Evolutionary conservation across 1,140 invertebrate genomes (phyloP).

Genomic region (Danaus plexippus): DNA sequence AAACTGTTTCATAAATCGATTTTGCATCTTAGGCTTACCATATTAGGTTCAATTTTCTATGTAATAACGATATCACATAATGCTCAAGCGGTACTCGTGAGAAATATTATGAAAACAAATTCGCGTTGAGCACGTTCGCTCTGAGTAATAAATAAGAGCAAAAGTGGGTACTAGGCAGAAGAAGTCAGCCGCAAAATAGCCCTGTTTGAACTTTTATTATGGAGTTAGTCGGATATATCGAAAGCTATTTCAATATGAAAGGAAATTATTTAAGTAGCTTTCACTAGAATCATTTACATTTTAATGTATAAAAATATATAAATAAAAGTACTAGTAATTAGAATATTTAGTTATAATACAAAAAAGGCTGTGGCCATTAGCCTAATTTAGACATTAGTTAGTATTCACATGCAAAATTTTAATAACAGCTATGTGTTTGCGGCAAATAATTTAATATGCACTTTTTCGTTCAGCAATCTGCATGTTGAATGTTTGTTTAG

Average conservation of each 20-base stretch:
- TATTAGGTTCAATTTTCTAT: conserved; percentile 33
- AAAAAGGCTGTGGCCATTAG: too few relatives aligned
- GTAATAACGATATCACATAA: conserved; percentile 33
- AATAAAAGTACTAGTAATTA: too few relatives aligned
- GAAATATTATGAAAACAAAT: conserved; percentile 72
- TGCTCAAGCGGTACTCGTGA: conserved; percentile 46
- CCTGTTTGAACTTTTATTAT: conserved; percentile 57
- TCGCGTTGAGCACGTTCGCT: conserved; percentile 66
- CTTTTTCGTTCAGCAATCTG: too few relatives aligned
- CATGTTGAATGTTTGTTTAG: too few relatives aligned
- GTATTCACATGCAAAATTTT: too few relatives aligned
- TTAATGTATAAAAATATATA: too few relatives aligned
- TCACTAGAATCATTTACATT: background rate
- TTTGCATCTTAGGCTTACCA: conserved; percentile 25
- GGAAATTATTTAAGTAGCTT: conserved; percentile 21
- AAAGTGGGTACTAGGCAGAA: conserved; percentile 49
- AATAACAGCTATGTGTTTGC: too few relatives aligned
- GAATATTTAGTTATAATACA: conserved; percentile 9
- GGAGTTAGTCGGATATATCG: conserved; percentile 27
- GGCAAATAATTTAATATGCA: too few relatives aligned
- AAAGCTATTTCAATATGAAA: conserved; percentile 18
- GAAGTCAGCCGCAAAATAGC: conserved; percentile 52
- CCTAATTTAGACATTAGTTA: too few relatives aligned
- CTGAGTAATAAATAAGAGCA: conserved; percentile 68
- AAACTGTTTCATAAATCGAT: conserved; percentile 10